phyloP scores from a whole-genome alignment of 23 tunicate genomes.

The Halocynthia aurantium region DNA sequence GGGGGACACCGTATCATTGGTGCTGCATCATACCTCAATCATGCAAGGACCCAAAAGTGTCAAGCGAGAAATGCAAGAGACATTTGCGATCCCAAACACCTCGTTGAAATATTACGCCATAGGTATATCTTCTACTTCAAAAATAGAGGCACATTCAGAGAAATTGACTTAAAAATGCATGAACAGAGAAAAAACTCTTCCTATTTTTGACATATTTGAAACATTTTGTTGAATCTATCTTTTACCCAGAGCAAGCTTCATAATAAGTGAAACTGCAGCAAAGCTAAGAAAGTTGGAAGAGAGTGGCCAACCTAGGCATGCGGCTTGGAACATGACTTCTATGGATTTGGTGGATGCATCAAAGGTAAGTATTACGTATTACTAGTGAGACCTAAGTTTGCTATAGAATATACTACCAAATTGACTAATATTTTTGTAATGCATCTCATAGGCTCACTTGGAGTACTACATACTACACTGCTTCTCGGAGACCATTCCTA shows the following conservation, averaged over 20 bases:
- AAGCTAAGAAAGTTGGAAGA: conserved; percentile 1
- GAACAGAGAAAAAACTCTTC: no score
- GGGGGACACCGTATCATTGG: neutral
- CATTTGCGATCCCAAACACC: neutral
- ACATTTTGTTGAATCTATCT: no score
- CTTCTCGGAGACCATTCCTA: neutral
- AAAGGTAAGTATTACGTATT: conserved; percentile 21
- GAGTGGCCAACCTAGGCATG: conserved; percentile 27
- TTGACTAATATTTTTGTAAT: no score
- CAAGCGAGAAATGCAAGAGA: neutral
- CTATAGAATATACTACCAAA: no score
- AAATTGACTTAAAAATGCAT: no score
- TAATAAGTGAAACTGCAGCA: conserved; percentile 16
- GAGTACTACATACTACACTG: conserved; percentile 4
- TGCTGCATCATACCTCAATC: conserved; percentile 15
- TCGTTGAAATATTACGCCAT: no score
- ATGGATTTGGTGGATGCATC: conserved; percentile 40
- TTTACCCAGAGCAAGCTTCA: neutral
- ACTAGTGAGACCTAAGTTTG: no score
- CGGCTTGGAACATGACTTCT: conserved; percentile 45
- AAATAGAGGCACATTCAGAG: no score
- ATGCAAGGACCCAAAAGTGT: neutral
- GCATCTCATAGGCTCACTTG: conserved; percentile 19
- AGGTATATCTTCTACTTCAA: no score
- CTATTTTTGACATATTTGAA: no score